Base-by-base conservation (phyloP, 37 sponge, comb jelly and placozoan genomes). In the Axinella damicornis region DNA sequence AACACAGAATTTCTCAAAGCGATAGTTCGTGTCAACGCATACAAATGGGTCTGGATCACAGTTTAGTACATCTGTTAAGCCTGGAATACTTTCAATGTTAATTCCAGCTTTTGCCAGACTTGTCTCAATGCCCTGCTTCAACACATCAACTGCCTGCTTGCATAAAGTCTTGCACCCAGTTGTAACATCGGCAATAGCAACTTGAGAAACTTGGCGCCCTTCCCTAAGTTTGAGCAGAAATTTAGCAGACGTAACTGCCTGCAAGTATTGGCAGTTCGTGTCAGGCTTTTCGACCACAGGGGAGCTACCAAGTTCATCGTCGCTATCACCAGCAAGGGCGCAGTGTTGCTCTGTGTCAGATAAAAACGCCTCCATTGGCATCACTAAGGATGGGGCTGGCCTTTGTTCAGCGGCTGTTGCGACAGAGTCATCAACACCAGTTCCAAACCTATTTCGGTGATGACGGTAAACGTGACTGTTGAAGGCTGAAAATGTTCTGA, bases 401-500 rank as follows among this genome's bases (percentile, higher is more conserved):
- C 24, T 28, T 28, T 28, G 27, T 5, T 28, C 64, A 24, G 36
- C 52, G 21, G 53, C 46, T 20, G 52, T 46, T 4, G 46, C 71
- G 13, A 80, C 35, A 34, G 57, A 32, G 35, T 81, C 54, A 36
- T 25, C 32, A 32, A 30, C 5, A 25, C 67, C 46, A 36, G 20
- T 38, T 68, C 25, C 65, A 41, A 73, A 4, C 2, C 21, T 27
- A 66, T 22, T 46, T 33, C 66, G 66, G 57, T 84, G 85, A 14
- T 63, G 28, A 5, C 85, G 52, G 27, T 84, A 84, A n/a, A 84
- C 76, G 33, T 84, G 85, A 25, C 71, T 64, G 57, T 84, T 67
- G 55, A 71, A 69, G 11, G 76, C 31, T 14, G 75, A 84, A 65
- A 84, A 84, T 9, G 57, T 21, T 57, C 56, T 53, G 40, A 65